Conservation (phyloP, 53 echinoderm and acorn worm genomes). For the Astropecten irregularis region DNA sequence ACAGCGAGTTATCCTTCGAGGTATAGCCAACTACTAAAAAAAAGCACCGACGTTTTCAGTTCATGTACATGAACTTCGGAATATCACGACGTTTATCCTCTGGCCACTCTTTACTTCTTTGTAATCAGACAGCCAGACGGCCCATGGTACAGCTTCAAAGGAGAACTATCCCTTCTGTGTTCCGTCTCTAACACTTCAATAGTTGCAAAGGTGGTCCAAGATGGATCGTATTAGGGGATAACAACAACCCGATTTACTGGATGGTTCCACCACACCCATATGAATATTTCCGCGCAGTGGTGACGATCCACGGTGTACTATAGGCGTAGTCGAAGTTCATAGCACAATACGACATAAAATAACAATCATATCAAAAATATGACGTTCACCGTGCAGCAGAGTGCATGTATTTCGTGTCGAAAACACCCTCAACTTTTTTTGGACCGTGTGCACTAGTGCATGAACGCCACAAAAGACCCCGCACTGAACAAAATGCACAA, state of each 20-base stretch:
- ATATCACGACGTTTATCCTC: too few relatives aligned
- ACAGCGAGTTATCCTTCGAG: too few relatives aligned
- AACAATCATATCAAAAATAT: not conserved
- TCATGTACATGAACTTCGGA: too few relatives aligned
- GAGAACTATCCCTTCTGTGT: not conserved
- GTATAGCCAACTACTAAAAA: too few relatives aligned
- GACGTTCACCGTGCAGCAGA: constrained; percentile 5
- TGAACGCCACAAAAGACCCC: constrained; percentile 11
- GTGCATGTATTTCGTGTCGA: not conserved
- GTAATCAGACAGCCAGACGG: not conserved
- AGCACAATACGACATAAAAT: constrained; percentile 1
- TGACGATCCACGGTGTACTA: not conserved
- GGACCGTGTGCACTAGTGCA: constrained; percentile 23
- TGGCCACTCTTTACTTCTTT: too few relatives aligned
- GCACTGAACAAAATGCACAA: not conserved
- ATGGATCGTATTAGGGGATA: not conserved
- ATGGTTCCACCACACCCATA: not conserved
- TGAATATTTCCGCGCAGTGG: not conserved
- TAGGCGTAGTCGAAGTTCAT: constrained; percentile 53
- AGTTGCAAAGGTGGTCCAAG: not conserved
- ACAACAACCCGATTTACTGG: not conserved
- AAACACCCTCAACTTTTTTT: constrained; percentile 10
- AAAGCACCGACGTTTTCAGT: too few relatives aligned
- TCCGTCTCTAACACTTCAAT: not conserved
- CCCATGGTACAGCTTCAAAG: not conserved